These are phyloP conservation scores for Aptenodytes forsteri DNA, from an alignment of 2,113 vertebrate genomes.

Conservation along the genomic window DNA sequence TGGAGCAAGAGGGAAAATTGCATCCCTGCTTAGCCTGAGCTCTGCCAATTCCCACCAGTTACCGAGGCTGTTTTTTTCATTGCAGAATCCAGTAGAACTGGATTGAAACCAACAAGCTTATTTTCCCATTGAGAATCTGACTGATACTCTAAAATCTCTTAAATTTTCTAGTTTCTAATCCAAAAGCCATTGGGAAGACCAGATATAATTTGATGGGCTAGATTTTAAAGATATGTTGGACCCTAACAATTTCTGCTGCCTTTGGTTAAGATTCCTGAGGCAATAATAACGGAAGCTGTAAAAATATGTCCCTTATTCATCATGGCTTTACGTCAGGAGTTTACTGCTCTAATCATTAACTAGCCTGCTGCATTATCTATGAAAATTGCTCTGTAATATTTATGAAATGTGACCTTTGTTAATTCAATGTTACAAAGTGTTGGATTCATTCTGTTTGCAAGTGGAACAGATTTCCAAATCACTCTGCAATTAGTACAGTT, in stretches of 20 bases:
- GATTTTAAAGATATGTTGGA: neutral
- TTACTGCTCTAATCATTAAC: slow-evolving; percentile 62
- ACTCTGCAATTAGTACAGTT: slow-evolving; percentile 63
- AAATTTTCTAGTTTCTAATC: neutral
- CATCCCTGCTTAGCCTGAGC: neutral
- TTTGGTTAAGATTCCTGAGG: slow-evolving; percentile 14
- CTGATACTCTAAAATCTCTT: neutral
- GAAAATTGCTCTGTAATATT: slow-evolving; percentile 65
- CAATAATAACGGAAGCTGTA: slow-evolving; percentile 9
- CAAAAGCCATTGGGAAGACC: neutral
- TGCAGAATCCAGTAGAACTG: neutral
- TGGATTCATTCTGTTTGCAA: slow-evolving; percentile 51
- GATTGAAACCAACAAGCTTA: neutral
- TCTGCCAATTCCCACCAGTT: neutral
- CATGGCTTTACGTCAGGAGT: slow-evolving; percentile 28
- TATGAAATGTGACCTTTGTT: slow-evolving; percentile 67
- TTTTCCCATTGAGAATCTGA: neutral
- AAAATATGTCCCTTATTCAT: slow-evolving; percentile 30
- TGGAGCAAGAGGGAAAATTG: neutral
- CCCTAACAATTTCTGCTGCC: neutral
- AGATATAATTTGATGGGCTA: neutral
- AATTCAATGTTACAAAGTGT: slow-evolving; percentile 52
- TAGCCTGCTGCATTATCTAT: slow-evolving; percentile 36
- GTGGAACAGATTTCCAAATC: slow-evolving; percentile 66
- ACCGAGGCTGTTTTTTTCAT: neutral